phyloP scores from a whole-genome alignment of 2,113 vertebrate genomes.

The Brachyhypopomus gauderio region DNA sequence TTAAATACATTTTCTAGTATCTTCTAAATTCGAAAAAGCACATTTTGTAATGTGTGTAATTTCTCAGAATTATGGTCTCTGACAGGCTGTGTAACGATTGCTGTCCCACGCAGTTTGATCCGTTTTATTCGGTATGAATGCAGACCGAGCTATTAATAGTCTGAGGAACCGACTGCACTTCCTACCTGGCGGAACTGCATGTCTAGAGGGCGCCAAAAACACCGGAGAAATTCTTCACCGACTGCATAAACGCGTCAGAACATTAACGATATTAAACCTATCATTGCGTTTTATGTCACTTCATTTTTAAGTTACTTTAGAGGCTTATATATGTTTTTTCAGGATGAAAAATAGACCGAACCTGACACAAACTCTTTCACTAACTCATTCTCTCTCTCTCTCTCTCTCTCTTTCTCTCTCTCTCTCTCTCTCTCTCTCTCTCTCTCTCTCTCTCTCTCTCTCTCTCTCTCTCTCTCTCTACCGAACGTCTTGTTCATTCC shows the following conservation, averaged over 20 bases:
- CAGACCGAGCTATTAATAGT: conserved; percentile 33
- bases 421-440: conserved; percentile 1
- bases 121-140: conserved; percentile 15
- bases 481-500: conserved; percentile 41
- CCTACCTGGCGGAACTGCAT: background rate
- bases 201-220: conserved; percentile 35
- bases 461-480: background rate
- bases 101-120: conserved; percentile 22
- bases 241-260: conserved; percentile 3
- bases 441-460: conserved; percentile 2
- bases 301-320: conserved; percentile 30
- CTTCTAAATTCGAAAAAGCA: background rate
- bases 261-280: conserved; percentile 7
- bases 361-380: conserved; percentile 9
- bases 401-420: background rate
- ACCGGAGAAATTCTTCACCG: background rate
- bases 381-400: conserved; percentile 21
- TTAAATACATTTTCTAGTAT: background rate
- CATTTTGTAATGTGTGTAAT: background rate
- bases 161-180: conserved; percentile 18
- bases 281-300: background rate
- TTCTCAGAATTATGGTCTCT: background rate
- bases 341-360: background rate
- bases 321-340: background rate
- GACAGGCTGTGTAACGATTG: background rate